phyloP scores from a whole-genome alignment of 2,797 vertebrate species.

The Craterocephalus amniculus region DNA sequence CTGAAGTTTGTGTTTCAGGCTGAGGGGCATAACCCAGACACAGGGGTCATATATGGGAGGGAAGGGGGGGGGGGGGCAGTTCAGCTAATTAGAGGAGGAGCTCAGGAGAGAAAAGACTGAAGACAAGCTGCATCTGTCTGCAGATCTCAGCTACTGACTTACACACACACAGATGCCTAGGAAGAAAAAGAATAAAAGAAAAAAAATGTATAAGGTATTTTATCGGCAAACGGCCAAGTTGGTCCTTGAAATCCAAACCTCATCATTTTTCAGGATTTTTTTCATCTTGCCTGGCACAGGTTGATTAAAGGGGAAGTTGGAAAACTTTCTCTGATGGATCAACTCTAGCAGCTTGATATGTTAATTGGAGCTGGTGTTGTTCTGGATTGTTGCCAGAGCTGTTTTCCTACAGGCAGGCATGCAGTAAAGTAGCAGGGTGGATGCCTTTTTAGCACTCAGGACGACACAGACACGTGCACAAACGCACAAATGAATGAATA shows the following conservation, averaged over 20 bases:
- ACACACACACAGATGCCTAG: not conserved
- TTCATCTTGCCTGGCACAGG: not conserved
- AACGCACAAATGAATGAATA: conserved; percentile 16
- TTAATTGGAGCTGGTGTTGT: conserved; percentile 26
- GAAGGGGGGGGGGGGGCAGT: not conserved
- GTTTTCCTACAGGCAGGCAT: conserved; percentile 21
- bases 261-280: not conserved
- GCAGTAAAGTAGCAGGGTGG: conserved; percentile 31
- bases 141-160: not conserved
- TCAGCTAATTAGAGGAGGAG: conserved; percentile 2
- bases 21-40: conserved; percentile 52
- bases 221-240: not conserved
- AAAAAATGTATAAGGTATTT: conserved; percentile 23
- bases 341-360: conserved; percentile 37
- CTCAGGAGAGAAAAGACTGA: conserved; percentile 12
- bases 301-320: conserved; percentile 2
- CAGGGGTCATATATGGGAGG: conserved; percentile 37
- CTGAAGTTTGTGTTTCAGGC: conserved; percentile 64
- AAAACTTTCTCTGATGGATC: conserved; percentile 44
- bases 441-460: conserved; percentile 16
- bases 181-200: conserved; percentile 22
- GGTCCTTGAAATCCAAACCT: conserved; percentile 17
- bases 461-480: conserved; percentile 14
- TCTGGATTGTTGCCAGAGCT: conserved; percentile 26
- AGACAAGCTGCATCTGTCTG: conserved; percentile 44